Conservation (phyloP, 2,113 vertebrate genomes). For the Scartelaos histophorus region DNA sequence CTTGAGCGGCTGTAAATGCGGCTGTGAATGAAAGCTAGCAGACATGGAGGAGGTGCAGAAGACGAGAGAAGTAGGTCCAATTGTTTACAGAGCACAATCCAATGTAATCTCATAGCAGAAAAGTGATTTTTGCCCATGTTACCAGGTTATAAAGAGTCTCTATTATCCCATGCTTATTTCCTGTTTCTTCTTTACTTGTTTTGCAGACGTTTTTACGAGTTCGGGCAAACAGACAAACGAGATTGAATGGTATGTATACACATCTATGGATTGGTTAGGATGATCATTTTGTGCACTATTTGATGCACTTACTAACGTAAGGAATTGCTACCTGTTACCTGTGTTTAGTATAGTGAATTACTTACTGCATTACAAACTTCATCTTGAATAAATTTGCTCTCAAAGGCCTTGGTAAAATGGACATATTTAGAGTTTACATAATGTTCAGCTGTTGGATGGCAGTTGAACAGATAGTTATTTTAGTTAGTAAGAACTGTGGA, state of each 20-base stretch:
- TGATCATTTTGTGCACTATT: background rate
- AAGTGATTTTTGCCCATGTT: background rate
- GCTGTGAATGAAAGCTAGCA: conserved; percentile 35
- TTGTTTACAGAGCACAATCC: conserved; percentile 72
- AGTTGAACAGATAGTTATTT: too few species aligned
- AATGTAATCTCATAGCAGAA: conserved; percentile 58
- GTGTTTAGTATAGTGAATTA: too few species aligned
- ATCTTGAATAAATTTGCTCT: too few species aligned
- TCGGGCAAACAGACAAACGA: conserved; percentile 95
- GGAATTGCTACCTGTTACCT: background rate
- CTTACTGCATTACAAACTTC: too few species aligned
- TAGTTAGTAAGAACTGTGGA: too few species aligned
- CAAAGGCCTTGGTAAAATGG: background rate
- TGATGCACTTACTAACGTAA: too few species aligned
- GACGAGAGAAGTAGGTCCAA: conserved; percentile 81
- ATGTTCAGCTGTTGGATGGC: too few species aligned
- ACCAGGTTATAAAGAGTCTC: background rate
- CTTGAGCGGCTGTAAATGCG: conserved; percentile 46
- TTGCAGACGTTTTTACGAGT: conserved; percentile 96
- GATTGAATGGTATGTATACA: conserved; percentile 94
- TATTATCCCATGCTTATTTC: conserved; percentile 45
- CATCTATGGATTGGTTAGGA: background rate
- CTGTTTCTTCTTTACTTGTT: conserved; percentile 56
- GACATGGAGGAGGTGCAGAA: conserved; percentile 83
- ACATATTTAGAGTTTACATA: too few species aligned